Evolutionary conservation across 2,113 vertebrate genomes (phyloP).

Genomic region (Rhynchomys soricoides): DNA sequence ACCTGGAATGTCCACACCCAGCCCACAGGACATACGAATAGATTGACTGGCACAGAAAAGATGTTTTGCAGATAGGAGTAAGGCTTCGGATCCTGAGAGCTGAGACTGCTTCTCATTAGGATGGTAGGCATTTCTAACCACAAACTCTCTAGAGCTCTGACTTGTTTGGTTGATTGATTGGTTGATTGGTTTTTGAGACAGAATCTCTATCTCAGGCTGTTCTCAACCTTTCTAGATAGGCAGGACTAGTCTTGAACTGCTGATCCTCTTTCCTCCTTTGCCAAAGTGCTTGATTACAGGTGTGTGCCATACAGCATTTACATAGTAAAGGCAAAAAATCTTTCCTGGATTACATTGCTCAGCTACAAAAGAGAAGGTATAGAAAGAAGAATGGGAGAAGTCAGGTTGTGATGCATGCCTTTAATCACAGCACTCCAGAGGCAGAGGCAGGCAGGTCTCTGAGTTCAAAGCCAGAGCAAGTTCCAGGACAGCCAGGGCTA

Average conservation of each 20-base stretch:
- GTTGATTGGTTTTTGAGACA: background rate
- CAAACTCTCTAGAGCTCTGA: background rate
- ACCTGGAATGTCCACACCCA: background rate
- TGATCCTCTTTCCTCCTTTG: background rate
- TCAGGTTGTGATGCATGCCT: background rate
- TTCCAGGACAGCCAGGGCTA: background rate
- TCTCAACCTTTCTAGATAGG: background rate
- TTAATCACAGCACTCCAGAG: background rate
- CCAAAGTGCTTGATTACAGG: no score
- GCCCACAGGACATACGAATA: accelerated
- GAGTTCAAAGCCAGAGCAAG: background rate
- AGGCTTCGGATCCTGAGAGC: background rate
- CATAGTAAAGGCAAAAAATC: background rate
- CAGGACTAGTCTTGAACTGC: background rate
- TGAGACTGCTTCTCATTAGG: background rate
- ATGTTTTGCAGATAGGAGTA: background rate
- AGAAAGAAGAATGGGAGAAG: background rate
- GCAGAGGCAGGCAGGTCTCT: background rate
- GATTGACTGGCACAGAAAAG: background rate
- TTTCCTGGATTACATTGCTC: no score
- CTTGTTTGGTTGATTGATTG: background rate
- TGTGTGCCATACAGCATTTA: background rate
- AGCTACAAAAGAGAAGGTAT: background rate
- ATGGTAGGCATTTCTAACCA: background rate
- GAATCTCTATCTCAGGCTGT: no score